Base-by-base conservation (phyloP, 2,888 invertebrate genomes). In the Eueremaeus valkanovi region DNA sequence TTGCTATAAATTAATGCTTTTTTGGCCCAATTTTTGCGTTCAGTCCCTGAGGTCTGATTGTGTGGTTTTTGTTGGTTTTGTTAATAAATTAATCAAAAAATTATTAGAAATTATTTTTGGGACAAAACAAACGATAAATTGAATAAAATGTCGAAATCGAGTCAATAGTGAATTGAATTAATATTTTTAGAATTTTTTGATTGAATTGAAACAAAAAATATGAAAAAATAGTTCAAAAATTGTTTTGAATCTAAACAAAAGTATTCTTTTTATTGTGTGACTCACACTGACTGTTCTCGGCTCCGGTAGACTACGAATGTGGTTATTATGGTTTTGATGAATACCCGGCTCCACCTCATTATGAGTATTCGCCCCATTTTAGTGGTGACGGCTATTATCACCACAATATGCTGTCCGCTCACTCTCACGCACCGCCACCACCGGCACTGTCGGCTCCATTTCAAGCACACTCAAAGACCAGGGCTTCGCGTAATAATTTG, bases 321-420 rank as follows among this genome's bases (percentile, higher is more conserved):
- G 63, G 63, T 63, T 63, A 63, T 63, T 63, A 24, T 63, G 63
- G 63, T 63, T 63, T 33, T 63, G 63, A 63, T 63, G 63, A 63
- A n/a, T 63, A 63, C 33, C 33, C 63, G 63, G 33, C 63, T 2
- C 31, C 63, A 63, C 33, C 33, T 63, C 63, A 63, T 63, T 63
- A 63, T 63, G 33, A 63, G 33, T 63, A 63, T 63, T 63, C 63
- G 11, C 63, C 31, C 16, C 63, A 63, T 31, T 63, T 63, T 63
- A 63, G 33, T 63, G 63, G 63, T 63, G 63, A 63, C 36, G 63
- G 63, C 31, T 63, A 63, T 63, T 63, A 63, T 33, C 63, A 63
- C 33, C 55, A 55, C 24, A 63, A 16, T 63, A 63, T 63, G 63
- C 63, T 63, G 63, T 63, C 63, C 33, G 5, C 63, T 33, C 63